Conservation (phyloP, 2,888 invertebrate genomes). For the Ditula angustiorana region DNA sequence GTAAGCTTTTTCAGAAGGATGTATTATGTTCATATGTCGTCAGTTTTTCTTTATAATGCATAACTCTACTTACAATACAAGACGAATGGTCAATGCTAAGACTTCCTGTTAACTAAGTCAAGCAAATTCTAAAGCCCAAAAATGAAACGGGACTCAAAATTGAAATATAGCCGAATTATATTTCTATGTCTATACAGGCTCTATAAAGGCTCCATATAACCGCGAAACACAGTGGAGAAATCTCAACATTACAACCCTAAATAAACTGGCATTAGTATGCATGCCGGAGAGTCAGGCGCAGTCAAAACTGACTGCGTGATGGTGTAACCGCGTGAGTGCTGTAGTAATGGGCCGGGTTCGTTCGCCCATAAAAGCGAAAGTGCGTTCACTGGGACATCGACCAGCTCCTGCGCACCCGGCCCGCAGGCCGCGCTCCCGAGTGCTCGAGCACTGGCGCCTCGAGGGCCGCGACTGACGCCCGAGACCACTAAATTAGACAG, state of each 20-base stretch:
- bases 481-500: background rate
- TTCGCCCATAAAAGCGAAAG: slow-evolving; percentile 85
- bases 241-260: slow-evolving; percentile 74
- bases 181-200: too few relatives aligned
- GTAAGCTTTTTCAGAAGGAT: too few relatives aligned
- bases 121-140: too few relatives aligned
- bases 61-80: too few relatives aligned
- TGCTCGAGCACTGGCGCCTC: background rate
- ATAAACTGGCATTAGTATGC: slow-evolving; percentile 75
- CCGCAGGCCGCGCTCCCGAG: slow-evolving; percentile 63
- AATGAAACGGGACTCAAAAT: too few relatives aligned
- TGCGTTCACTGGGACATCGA: slow-evolving; percentile 84
- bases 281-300: slow-evolving; percentile 68
- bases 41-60: too few relatives aligned
- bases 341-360: slow-evolving; percentile 82
- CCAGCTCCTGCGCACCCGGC: slow-evolving; percentile 74
- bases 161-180: too few relatives aligned
- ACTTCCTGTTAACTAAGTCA: too few relatives aligned
- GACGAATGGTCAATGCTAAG: too few relatives aligned
- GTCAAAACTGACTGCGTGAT: slow-evolving; percentile 74
- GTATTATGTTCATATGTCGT: too few relatives aligned
- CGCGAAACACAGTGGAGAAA: slow-evolving; percentile 65
- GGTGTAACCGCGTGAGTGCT: slow-evolving; percentile 80
- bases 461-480: background rate
- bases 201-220: slow-evolving; percentile 40